These are phyloP conservation scores for Neria commutata DNA, from an alignment of 2,888 invertebrate genomes.

Conservation along the genomic window DNA sequence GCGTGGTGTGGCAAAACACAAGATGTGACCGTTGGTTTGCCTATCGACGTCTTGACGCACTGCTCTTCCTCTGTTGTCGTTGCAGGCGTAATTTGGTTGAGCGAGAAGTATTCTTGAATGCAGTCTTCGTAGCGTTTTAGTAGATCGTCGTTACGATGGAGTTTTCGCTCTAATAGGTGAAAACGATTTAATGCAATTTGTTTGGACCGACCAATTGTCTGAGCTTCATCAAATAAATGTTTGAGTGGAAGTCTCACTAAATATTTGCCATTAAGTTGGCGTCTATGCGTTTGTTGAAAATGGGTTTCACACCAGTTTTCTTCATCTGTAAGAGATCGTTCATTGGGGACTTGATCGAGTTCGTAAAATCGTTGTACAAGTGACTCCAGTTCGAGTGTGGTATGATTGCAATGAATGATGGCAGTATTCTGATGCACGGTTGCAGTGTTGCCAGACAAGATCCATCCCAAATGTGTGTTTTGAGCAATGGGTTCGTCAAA, in stretches of 20 bases:
- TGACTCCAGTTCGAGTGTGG: neutral
- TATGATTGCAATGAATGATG: neutral
- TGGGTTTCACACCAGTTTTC: too few relatives aligned
- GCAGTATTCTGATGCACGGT: neutral
- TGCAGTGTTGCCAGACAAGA: too few relatives aligned
- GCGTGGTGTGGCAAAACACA: conserved; percentile 1
- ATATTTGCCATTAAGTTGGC: too few relatives aligned
- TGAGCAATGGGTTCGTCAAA: too few relatives aligned
- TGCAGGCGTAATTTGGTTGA: neutral
- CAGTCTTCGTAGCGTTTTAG: neutral
- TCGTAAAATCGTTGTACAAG: neutral
- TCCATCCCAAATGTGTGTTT: too few relatives aligned
- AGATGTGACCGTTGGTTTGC: neutral
- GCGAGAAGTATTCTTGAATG: neutral
- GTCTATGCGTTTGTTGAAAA: too few relatives aligned
- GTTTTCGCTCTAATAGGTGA: neutral
- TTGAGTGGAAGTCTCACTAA: too few relatives aligned
- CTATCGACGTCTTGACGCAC: neutral
- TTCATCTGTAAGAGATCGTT: too few relatives aligned
- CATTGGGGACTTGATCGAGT: neutral
- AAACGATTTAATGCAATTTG: neutral
- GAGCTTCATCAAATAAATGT: too few relatives aligned
- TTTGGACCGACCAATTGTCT: neutral
- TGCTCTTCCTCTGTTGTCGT: neutral
- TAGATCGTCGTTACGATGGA: neutral